Evolutionary conservation across 1,140 invertebrate species (phyloP).

Genomic region (Drosophila pseudoananassae): DNA sequence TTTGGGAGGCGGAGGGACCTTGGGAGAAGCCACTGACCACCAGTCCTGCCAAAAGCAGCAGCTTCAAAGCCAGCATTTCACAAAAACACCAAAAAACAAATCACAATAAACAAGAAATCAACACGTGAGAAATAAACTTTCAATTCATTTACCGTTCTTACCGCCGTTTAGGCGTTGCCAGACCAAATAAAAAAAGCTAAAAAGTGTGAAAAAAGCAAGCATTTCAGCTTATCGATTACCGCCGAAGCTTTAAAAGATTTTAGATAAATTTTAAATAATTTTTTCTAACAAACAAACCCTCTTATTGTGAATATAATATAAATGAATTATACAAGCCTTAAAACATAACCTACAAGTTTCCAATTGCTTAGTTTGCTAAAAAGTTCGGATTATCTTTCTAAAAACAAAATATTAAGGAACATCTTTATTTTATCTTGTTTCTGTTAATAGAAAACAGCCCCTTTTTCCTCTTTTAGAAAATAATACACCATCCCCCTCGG

Average conservation of each 20-base stretch:
- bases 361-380: no score
- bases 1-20: conserved; percentile 6
- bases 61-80: conserved; percentile 7
- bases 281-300: not conserved
- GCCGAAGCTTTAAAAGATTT: no score
- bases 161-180: conserved; percentile 18
- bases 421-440: not conserved
- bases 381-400: no score
- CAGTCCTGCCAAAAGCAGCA: conserved; percentile 17
- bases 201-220: not conserved
- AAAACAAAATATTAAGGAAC: no score
- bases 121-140: conserved; percentile 22
- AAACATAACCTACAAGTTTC: no score
- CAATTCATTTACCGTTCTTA: conserved; percentile 26
- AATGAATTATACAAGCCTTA: no score
- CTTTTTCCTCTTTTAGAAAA: not conserved
- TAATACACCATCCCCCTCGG: not conserved
- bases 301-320: not conserved
- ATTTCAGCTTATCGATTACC: not conserved
- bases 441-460: not conserved
- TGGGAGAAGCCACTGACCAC: conserved; percentile 1
- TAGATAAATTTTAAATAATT: not conserved
- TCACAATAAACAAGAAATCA: not conserved
- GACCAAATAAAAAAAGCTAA: not conserved
- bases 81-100: not conserved